These are phyloP conservation scores for Sepioteuthis lessoniana DNA, from an alignment of 2,888 invertebrate genomes.

Conservation along the genomic window DNA sequence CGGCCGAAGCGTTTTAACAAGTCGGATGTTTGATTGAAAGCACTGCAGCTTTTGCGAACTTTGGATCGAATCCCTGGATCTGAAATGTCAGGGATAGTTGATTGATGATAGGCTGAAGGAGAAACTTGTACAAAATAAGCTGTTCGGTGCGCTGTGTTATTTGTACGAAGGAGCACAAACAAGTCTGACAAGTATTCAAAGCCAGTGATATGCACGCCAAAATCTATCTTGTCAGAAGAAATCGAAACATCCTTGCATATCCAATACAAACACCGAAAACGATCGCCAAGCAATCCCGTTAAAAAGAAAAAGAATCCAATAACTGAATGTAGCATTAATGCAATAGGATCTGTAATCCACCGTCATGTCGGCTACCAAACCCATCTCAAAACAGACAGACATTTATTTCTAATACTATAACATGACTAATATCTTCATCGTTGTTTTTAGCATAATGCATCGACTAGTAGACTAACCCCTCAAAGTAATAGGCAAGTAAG, in stretches of 20 bases:
- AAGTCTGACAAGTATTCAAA: background rate
- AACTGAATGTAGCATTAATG: too few species aligned
- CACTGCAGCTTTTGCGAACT: background rate
- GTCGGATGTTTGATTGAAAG: background rate
- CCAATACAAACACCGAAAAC: background rate
- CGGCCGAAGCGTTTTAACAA: too few species aligned
- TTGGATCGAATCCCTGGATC: background rate
- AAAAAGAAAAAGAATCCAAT: too few species aligned
- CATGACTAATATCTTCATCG: too few species aligned
- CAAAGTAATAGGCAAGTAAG: too few species aligned
- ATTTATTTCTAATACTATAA: too few species aligned
- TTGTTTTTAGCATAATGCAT: too few species aligned
- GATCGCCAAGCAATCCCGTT: too few species aligned
- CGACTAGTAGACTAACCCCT: too few species aligned
- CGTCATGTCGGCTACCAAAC: too few species aligned
- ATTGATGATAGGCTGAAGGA: background rate
- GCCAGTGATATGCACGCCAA: background rate
- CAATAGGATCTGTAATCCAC: too few species aligned
- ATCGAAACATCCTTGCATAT: background rate
- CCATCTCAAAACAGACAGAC: too few species aligned
- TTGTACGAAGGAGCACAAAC: background rate
- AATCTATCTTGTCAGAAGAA: background rate
- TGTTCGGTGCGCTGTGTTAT: background rate
- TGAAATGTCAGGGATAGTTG: background rate
- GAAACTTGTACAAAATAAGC: background rate